A percentile compares a stretch with the other conserved stretches of the same genome.
These are phyloP conservation scores for Hyperoplus lanceolatus DNA, from an alignment of 2,797 vertebrate species.

Conservation along the genomic window DNA sequence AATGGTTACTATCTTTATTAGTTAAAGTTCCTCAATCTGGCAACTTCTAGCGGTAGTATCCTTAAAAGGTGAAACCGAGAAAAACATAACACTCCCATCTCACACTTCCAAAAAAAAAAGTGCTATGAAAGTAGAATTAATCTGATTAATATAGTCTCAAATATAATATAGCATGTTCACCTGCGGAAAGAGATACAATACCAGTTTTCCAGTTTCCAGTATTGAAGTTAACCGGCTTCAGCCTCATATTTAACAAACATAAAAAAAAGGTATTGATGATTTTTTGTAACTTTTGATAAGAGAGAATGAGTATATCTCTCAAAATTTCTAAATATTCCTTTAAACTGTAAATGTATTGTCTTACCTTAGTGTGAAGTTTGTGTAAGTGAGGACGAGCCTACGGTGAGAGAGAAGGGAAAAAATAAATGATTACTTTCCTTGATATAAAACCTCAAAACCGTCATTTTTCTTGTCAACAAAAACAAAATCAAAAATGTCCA, in stretches of 20 bases:
- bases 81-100: not conserved
- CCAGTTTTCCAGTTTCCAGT: not conserved
- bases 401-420: conserved; percentile 22
- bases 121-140: not conserved
- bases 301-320: not conserved
- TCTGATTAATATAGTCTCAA: not conserved
- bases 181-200: not conserved
- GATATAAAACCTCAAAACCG: not conserved
- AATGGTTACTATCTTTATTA: not conserved
- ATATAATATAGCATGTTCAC: too few relatives aligned
- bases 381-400: conserved; percentile 83
- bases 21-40: not conserved
- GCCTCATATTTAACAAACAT: not conserved
- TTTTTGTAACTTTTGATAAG: not conserved
- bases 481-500: not conserved
- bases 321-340: not conserved
- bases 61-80: not conserved
- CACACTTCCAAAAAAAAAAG: not conserved
- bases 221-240: not conserved
- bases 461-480: not conserved
- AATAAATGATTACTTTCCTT: not conserved
- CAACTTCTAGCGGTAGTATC: not conserved
- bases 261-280: not conserved
- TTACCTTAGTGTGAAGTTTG: conserved; percentile 67
- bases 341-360: not conserved